A percentile compares a stretch with the other conserved stretches of the same genome.
Conservation (phyloP, 2,888 invertebrate genomes). For the Augochlorella aurata region DNA sequence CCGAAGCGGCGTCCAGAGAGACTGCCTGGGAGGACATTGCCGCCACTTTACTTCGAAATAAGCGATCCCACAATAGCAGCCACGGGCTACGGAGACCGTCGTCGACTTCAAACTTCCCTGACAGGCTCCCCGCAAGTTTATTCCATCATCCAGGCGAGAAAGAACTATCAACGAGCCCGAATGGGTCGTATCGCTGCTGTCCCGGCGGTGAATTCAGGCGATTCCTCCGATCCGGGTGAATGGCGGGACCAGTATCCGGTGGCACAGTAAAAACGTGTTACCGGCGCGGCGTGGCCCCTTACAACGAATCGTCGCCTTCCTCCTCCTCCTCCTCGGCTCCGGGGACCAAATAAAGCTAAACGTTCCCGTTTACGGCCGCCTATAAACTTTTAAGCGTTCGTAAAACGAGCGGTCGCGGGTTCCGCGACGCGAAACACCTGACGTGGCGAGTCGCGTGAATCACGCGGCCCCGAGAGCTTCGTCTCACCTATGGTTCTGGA, state of each 20-base stretch:
- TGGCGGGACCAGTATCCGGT: conserved; percentile 11
- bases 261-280: conserved; percentile 25
- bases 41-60: background rate
- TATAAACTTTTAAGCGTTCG: conserved; percentile 82
- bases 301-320: conserved; percentile 16
- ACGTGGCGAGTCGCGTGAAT: conserved; percentile 57
- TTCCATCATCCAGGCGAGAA: conserved; percentile 5
- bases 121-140: background rate
- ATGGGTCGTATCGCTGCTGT: conserved; percentile 6
- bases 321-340: background rate
- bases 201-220: background rate
- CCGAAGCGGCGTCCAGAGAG: no score
- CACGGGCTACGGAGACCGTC: background rate
- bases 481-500: conserved; percentile 63
- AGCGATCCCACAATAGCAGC: background rate
- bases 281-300: conserved; percentile 5
- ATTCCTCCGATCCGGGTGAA: background rate
- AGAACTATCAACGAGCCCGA: conserved; percentile 1
- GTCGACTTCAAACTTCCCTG: background rate
- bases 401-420: conserved; percentile 74
- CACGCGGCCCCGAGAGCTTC: conserved; percentile 32
- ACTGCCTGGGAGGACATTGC: no score
- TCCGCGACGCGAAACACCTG: conserved; percentile 59
- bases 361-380: conserved; percentile 79
- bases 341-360: conserved; percentile 78